Evolutionary conservation across 2,797 vertebrate species (phyloP).

Genomic region (Thripadectes ignobilis): DNA sequence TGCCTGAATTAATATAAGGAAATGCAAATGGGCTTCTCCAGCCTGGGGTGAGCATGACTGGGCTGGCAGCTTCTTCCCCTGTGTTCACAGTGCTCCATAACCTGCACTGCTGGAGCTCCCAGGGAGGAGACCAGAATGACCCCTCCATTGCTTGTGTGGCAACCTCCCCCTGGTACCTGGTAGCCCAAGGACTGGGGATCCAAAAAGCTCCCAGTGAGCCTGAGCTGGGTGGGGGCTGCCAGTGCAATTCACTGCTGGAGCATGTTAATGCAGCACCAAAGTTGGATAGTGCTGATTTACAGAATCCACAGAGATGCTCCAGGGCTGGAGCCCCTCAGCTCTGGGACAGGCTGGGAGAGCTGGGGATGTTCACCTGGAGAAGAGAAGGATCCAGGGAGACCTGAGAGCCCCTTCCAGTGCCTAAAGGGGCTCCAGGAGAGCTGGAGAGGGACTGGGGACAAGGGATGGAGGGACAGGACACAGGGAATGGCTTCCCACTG

Average conservation of each 20-base stretch:
- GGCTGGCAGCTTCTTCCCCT: background rate
- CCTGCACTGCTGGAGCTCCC: background rate
- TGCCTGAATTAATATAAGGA: background rate
- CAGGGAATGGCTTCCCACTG: background rate
- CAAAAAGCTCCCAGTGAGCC: background rate
- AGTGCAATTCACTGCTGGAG: background rate
- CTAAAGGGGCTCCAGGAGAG: background rate
- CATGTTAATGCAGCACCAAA: background rate
- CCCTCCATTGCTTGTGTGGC: background rate
- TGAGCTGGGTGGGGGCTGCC: background rate
- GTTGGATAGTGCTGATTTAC: background rate
- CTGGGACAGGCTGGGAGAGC: background rate
- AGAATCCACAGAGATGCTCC: background rate
- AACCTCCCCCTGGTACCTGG: background rate
- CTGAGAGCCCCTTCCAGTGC: background rate
- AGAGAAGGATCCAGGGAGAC: background rate
- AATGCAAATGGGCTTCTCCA: background rate
- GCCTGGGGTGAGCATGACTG: background rate
- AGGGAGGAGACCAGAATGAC: too few species aligned
- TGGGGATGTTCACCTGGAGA: background rate
- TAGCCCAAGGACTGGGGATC: background rate
- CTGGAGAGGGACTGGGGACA: background rate
- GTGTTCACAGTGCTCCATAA: fast-evolving
- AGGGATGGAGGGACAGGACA: background rate
- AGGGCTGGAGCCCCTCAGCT: background rate